Evolutionary conservation across 64 coral and sea anemone species (phyloP).

Genomic region (Montipora sp.): DNA sequence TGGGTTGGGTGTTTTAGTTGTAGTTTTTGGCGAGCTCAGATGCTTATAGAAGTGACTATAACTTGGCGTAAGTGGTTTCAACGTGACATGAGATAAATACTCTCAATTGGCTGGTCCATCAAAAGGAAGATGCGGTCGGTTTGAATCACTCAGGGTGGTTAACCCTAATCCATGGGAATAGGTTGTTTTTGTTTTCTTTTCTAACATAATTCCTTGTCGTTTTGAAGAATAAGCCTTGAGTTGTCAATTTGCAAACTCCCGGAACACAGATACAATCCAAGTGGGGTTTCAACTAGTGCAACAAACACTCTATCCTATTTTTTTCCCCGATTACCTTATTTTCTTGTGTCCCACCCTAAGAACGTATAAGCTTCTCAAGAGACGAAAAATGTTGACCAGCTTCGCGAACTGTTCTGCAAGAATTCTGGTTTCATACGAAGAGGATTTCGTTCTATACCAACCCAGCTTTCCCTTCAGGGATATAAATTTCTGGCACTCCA

Average conservation of each 20-base stretch:
- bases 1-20: not conserved
- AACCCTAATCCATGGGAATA: not conserved
- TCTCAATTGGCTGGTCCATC: not conserved
- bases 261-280: no score
- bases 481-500: not conserved
- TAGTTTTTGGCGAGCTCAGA: not conserved
- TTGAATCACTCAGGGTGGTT: not conserved
- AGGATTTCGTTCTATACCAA: not conserved
- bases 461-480: not conserved
- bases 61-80: not conserved
- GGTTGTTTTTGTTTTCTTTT: not conserved
- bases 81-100: not conserved
- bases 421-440: no score
- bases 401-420: no score
- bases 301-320: no score
- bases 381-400: no score
- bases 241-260: no score
- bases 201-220: not conserved
- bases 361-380: no score
- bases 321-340: no score
- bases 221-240: no score
- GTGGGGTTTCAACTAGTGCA: no score
- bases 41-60: not conserved
- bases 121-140: not conserved
- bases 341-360: no score